These are phyloP conservation scores for Thymelicus acteon DNA, from an alignment of 2,888 invertebrate species.

Conservation along the genomic window DNA sequence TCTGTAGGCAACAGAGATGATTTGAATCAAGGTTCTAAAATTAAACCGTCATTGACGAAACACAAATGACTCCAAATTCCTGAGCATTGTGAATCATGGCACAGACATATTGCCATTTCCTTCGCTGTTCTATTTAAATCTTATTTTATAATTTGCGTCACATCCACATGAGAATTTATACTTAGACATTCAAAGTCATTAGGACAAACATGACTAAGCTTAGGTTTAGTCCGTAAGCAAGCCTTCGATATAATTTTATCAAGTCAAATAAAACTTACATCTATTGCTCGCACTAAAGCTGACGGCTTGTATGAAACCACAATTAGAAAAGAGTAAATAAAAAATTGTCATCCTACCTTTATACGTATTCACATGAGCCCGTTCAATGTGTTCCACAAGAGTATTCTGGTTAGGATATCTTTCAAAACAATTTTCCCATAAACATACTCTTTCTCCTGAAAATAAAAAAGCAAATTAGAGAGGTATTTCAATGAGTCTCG, in stretches of 20 bases:
- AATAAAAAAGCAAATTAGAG: slow-evolving; percentile 45
- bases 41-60: slow-evolving; percentile 27
- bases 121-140: slow-evolving; percentile 15
- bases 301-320: too few relatives aligned
- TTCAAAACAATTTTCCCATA: slow-evolving; percentile 94
- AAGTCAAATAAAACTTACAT: too few relatives aligned
- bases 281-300: too few relatives aligned
- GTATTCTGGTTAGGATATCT: slow-evolving; percentile 91
- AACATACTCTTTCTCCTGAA: slow-evolving; percentile 85
- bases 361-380: slow-evolving; percentile 94
- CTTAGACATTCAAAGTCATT: not conserved
- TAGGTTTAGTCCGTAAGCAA: not conserved
- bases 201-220: slow-evolving; percentile 2
- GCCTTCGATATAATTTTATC: too few relatives aligned
- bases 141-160: slow-evolving; percentile 21
- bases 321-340: too few relatives aligned
- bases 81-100: slow-evolving; percentile 31
- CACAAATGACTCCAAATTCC: slow-evolving; percentile 18
- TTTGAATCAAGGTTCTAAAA: slow-evolving; percentile 12
- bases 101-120: slow-evolving; percentile 18
- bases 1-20: not conserved
- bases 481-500: not conserved
- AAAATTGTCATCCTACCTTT: slow-evolving; percentile 79
- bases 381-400: slow-evolving; percentile 93
- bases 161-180: not conserved